A percentile compares a stretch with the other conserved stretches of the same genome.
Evolutionary conservation across 2,797 vertebrate species (phyloP).

Genomic region (Melanitta fusca): DNA sequence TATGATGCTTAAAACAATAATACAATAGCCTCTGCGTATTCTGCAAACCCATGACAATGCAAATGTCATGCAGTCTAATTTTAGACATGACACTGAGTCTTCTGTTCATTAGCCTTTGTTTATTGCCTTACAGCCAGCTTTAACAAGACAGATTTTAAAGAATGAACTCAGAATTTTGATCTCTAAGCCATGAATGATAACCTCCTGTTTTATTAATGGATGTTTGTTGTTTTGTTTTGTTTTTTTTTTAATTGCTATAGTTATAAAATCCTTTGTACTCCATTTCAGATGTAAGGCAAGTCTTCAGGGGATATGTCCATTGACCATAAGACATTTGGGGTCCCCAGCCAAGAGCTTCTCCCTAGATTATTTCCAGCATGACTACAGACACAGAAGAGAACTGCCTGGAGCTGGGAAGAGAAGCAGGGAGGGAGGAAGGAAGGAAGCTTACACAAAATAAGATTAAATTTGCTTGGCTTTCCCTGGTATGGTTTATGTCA

Average conservation of each 20-base stretch:
- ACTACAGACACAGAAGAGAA: not conserved
- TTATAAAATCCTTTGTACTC: not conserved
- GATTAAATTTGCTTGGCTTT: conserved; percentile 22
- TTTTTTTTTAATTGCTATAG: not conserved
- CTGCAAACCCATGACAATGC: not conserved
- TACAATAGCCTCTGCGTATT: not conserved
- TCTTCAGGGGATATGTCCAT: not conserved
- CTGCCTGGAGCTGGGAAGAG: not conserved
- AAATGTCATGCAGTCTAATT: conserved; percentile 17
- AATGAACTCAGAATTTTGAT: not conserved
- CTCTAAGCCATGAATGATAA: not conserved
- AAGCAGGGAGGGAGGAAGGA: not conserved
- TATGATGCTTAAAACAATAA: not conserved
- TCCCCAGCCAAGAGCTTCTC: not conserved
- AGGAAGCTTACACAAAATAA: not conserved
- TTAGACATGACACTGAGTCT: conserved; percentile 16
- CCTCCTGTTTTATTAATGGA: not conserved
- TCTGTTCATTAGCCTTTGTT: conserved; percentile 48
- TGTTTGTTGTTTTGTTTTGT: not conserved
- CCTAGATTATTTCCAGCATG: not conserved
- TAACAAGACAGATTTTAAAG: not conserved
- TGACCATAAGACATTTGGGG: conserved; percentile 18
- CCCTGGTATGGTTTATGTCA: not conserved
- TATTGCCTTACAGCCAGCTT: conserved; percentile 28
- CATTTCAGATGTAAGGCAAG: not conserved